phyloP scores from a whole-genome alignment of 2,888 invertebrate species.

The Homarus gammarus region DNA sequence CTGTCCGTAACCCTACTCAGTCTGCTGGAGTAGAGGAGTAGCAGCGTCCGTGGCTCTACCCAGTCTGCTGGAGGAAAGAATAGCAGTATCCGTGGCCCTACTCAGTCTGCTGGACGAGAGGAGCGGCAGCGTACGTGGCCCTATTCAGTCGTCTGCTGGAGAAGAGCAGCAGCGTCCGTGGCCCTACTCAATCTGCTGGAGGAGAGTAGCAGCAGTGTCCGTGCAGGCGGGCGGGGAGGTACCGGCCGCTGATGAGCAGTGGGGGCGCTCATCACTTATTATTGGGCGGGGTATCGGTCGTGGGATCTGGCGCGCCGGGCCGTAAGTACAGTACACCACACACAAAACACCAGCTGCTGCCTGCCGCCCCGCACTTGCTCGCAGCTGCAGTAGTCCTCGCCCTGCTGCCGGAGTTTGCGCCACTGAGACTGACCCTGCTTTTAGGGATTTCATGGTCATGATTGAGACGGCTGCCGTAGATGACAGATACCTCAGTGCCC shows the following conservation, averaged over 20 bases:
- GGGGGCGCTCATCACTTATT: slow-evolving; percentile 59
- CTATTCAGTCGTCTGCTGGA: too few species aligned
- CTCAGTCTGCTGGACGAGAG: too few species aligned
- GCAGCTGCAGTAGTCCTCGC: slow-evolving; percentile 8
- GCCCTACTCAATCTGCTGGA: not conserved
- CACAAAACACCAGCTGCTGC: slow-evolving; percentile 38
- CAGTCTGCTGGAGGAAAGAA: not conserved
- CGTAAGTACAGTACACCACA: slow-evolving; percentile 37
- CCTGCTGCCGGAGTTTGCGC: slow-evolving; percentile 8
- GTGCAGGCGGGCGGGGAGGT: slow-evolving; percentile 26
- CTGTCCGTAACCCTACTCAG: not conserved
- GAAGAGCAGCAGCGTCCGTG: not conserved
- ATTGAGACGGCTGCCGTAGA: slow-evolving; percentile 21
- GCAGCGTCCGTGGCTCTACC: not conserved
- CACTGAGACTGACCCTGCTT: slow-evolving; percentile 25
- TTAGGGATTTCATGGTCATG: slow-evolving; percentile 44
- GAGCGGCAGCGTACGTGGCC: too few species aligned
- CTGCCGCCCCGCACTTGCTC: not conserved
- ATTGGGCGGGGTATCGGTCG: slow-evolving; percentile 53
- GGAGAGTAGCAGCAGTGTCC: not conserved
- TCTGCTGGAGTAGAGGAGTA: too few species aligned
- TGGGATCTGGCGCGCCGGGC: slow-evolving; percentile 49
- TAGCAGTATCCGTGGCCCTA: not conserved
- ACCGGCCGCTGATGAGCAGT: slow-evolving; percentile 30
- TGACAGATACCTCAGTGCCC: not conserved